Conservation (phyloP, 2,888 invertebrate species). For the Sarcophaga carnaria region DNA sequence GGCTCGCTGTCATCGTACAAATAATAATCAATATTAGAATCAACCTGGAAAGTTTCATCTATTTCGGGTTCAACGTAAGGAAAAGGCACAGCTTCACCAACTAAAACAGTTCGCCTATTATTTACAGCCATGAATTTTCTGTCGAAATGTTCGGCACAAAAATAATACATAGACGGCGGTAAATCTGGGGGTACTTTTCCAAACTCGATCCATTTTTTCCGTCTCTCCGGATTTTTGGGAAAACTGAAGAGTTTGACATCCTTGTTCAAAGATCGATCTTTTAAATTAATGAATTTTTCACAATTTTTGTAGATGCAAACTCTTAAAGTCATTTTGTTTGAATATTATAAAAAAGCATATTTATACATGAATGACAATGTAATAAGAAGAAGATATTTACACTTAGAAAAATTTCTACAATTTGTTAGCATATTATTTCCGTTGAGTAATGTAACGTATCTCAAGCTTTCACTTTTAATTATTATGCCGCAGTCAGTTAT, state of each 20-base stretch:
- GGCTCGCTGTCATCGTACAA: neutral
- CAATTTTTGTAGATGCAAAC: slow-evolving; percentile 76
- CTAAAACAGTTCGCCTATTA: slow-evolving; percentile 74
- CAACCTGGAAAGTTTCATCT: slow-evolving; percentile 10
- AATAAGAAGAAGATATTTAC: too few species aligned
- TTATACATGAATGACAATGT: too few species aligned
- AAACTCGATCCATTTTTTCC: slow-evolving; percentile 73
- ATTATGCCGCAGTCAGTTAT: too few species aligned
- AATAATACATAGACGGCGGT: slow-evolving; percentile 68
- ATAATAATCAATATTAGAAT: slow-evolving; percentile 25
- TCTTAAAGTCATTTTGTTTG: slow-evolving; percentile 58
- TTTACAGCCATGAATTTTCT: slow-evolving; percentile 73
- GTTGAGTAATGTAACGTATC: too few species aligned
- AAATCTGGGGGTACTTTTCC: slow-evolving; percentile 73
- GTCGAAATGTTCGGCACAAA: slow-evolving; percentile 79
- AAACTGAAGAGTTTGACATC: slow-evolving; percentile 75
- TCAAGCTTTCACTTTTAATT: too few species aligned
- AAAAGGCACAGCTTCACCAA: slow-evolving; percentile 76
- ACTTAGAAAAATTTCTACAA: too few species aligned
- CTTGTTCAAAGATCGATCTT: slow-evolving; percentile 35
- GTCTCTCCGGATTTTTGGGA: slow-evolving; percentile 75
- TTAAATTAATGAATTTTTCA: slow-evolving; percentile 60
- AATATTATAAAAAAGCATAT: too few species aligned
- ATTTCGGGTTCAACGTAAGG: slow-evolving; percentile 64
- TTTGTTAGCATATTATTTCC: too few species aligned